Evolutionary conservation across 2,113 vertebrate genomes (phyloP).

Genomic region (Larimichthys crocea): DNA sequence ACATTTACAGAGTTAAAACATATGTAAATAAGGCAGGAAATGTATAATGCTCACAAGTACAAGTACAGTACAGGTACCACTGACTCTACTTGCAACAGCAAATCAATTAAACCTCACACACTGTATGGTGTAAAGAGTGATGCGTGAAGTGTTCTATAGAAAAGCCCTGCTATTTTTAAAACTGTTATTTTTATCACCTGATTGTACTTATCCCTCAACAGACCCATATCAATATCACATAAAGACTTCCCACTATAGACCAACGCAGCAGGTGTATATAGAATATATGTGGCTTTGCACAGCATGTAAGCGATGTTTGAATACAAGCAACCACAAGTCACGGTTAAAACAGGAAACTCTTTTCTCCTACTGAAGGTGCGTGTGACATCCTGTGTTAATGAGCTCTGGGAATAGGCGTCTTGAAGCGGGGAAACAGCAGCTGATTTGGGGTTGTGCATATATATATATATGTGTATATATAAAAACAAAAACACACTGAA

Average conservation of each 20-base stretch:
- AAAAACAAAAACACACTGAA: conserved; percentile 4
- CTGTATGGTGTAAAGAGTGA: too few species aligned
- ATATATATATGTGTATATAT: neutral
- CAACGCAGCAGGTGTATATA: neutral
- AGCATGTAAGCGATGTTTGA: neutral
- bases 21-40: neutral
- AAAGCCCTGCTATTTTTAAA: neutral
- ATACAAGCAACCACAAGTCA: conserved; percentile 1
- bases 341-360: conserved; percentile 8
- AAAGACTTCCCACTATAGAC: neutral
- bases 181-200: neutral
- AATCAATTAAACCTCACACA: too few species aligned
- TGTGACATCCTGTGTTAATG: conserved; percentile 41
- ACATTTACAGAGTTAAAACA: neutral
- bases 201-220: neutral
- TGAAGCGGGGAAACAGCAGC: conserved; percentile 18
- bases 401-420: neutral
- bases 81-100: neutral
- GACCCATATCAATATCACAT: neutral
- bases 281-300: neutral
- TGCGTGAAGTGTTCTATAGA: neutral
- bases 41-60: neutral
- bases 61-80: neutral
- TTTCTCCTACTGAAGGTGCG: neutral
- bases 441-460: conserved; percentile 12